Evolutionary conservation across 2,113 vertebrate genomes (phyloP), one percentile per base, ranked within the genome.

Genomic region (Leptosomus discolor): DNA sequence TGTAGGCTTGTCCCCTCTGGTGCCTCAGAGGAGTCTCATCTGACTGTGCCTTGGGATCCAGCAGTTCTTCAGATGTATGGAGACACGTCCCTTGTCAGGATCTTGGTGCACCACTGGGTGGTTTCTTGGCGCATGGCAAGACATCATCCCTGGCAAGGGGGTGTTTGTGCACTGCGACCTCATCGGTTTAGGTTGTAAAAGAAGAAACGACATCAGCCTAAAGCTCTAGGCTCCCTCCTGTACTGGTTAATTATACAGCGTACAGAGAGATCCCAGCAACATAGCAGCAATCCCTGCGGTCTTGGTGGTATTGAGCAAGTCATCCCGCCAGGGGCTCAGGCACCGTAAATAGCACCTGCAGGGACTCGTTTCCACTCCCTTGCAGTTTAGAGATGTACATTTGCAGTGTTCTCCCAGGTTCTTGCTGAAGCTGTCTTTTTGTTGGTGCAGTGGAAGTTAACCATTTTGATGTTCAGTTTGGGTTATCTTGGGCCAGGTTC

Each of bases 361-460:
- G 29, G 73, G 54, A 29, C 43, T 29, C 18, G 0, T 14, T 58
- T 26, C 50, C 26, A 7, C 37, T 63, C 26, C 41, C 11, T 30
- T 0, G 1, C 37, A 36, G 6, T 29, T 34, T 8, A 50, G 54
- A 57, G 43, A 45, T 9, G 39, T 6, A 9, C 15, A 1, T 27
- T 45, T 19, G 24, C 9, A 3, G 36, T n/a, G n/a, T n/a, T n/a
- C n/a, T n/a, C n/a, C n/a, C n/a, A n/a, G 41, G 41, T 24, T 36
- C 30, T 36, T 22, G 32, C 69, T n/a, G n/a, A 54, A 48, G n/a
- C 24, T 50, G 5, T 24, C 1, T 15, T n/a, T 71, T n/a, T n/a
- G 39, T 51, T 46, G 27, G 32, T 54, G 57, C 41, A 29, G 41
- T 43, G 26, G 17, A 50, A 63, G 18, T 27, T 85, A 5, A 18